Base-by-base conservation (phyloP, 64 coral and sea anemone species). In the Trachythela sp. region DNA sequence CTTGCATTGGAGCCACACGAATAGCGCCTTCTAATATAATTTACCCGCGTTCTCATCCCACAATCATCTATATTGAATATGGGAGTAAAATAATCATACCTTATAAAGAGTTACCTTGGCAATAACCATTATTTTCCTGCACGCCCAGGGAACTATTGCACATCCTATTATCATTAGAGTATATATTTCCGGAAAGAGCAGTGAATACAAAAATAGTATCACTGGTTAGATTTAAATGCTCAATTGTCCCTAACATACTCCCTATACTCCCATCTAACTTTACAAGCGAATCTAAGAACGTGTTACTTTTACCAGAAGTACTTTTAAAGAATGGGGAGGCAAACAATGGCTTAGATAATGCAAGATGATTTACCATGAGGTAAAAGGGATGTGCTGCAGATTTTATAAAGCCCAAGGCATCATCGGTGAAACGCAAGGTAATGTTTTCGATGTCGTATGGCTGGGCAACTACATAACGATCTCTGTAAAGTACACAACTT, bases 251-350 rank as follows among this genome's bases (percentile, higher is more conserved):
- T 10, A 92, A 29, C 10, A 97, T 94, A 86, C 87, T 97, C 2
- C 95, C 95, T 56, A 97, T 50, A 84, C 95, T 97, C 92, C 95
- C 94, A 49, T 97, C 95, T 40, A 94, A 56, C 83, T 97, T 90
- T 24, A 40, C 59, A 22, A 97, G 24, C 35, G 92, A 88, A 85
- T 94, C 93, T 24, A 48, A 48, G 39, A 88, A 87, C 32, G 39
- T 18, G 9, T 88, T 50, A 85, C 30, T 87, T 77, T 89, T 54
- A 5, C 17, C 86, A 29, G 48, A 90, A 56, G 37, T 18, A 35
- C 77, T 91, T 5, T 54, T 85, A 90, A 94, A 94, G 15, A 86
- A 86, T 39, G 36, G 59, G 15, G 95, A 97, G 48, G 54, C 43
- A 85, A 92, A 97, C 20, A 85, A 58, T 39, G 92, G 95, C 6